These are phyloP conservation scores for Drosophila aff. DNA, from an alignment of 1,140 invertebrate genomes.

Conservation along the genomic window DNA sequence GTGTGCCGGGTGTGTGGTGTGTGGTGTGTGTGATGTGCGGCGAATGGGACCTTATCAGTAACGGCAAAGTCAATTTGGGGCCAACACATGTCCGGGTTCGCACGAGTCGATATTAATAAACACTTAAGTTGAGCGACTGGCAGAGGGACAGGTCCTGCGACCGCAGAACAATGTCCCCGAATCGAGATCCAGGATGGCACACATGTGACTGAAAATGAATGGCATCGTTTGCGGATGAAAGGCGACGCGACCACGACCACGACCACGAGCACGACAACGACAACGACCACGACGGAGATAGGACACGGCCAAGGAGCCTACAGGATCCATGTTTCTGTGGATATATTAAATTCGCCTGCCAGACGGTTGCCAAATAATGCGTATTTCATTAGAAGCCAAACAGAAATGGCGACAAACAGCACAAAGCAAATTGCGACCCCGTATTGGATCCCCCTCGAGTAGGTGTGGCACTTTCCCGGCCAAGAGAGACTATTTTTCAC, in stretches of 20 bases:
- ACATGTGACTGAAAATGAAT: constrained; percentile 63
- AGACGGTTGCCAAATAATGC: constrained; percentile 57
- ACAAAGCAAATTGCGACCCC: constrained; percentile 15
- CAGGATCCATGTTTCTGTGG: constrained; percentile 3
- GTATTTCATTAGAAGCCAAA: constrained; percentile 64
- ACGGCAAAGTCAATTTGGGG: constrained; percentile 63
- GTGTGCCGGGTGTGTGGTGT: not conserved
- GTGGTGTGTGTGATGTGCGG: not conserved
- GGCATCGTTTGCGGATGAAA: constrained; percentile 61
- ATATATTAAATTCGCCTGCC: constrained; percentile 61
- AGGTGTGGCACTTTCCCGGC: not conserved
- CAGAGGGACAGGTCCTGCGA: constrained; percentile 8
- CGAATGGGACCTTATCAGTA: constrained; percentile 46
- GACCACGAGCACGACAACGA: constrained; percentile 1
- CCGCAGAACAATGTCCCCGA: constrained; percentile 42
- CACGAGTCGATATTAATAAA: constrained; percentile 72
- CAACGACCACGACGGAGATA: not conserved
- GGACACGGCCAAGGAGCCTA: constrained; percentile 1
- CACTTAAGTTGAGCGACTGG: constrained; percentile 46
- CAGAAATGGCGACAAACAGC: constrained; percentile 39
- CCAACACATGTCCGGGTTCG: constrained; percentile 67
- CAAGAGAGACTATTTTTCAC: constrained; percentile 45
- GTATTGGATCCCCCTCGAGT: not conserved
- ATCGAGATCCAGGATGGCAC: constrained; percentile 22
- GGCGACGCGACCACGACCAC: constrained; percentile 12